phyloP scores from a whole-genome alignment of 2,888 invertebrate genomes.

The Torymus texanus region DNA sequence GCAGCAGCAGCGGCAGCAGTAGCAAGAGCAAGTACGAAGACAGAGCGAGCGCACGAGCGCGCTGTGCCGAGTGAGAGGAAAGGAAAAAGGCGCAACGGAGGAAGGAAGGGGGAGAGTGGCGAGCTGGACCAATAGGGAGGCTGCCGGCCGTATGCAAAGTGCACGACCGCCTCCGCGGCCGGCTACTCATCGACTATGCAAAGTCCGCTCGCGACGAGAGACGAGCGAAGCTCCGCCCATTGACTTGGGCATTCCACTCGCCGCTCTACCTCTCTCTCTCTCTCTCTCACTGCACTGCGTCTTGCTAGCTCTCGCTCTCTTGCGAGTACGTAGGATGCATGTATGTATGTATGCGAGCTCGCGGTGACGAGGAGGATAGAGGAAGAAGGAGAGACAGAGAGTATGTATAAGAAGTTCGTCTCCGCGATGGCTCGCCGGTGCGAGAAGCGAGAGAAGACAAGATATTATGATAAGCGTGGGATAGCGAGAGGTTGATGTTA shows the following conservation, averaged over 20 bases:
- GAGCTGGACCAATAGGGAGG: constrained; percentile 72
- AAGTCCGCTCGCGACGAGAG: constrained; percentile 63
- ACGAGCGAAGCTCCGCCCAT: constrained; percentile 68
- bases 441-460: no score
- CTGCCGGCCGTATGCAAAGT: constrained; percentile 73
- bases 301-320: not conserved
- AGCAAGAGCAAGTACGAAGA: not conserved
- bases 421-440: no score
- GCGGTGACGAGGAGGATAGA: no score
- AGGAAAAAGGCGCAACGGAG: constrained; percentile 55
- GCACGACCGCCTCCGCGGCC: constrained; percentile 69
- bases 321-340: no score
- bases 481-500: not conserved
- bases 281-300: not conserved
- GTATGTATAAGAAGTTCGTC: no score
- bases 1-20: no score
- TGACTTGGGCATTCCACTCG: constrained; percentile 1
- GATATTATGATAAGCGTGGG: constrained; percentile 25
- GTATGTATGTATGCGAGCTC: not conserved
- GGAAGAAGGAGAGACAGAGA: no score
- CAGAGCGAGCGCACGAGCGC: constrained; percentile 5
- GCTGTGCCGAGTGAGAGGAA: constrained; percentile 12
- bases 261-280: not conserved
- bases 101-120: constrained; percentile 64
- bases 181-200: constrained; percentile 70